phyloP scores from a whole-genome alignment of 2,113 vertebrate genomes.

The Hystrix cristata region DNA sequence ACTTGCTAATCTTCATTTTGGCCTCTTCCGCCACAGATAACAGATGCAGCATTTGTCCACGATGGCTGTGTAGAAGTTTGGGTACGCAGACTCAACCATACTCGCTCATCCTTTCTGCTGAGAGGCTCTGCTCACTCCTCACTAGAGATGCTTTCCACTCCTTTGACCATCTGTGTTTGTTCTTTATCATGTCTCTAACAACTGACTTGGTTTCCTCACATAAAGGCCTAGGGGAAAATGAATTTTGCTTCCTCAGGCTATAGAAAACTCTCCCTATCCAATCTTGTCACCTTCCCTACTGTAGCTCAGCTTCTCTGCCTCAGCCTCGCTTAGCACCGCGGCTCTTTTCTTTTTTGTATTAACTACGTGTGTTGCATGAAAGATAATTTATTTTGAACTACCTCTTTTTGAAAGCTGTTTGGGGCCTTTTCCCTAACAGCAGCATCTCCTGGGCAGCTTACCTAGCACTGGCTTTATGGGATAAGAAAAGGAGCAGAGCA shows the following conservation, averaged over 20 bases:
- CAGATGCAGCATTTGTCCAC: background rate
- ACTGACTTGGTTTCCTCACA: background rate
- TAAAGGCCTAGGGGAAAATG: background rate
- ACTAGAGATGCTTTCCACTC: background rate
- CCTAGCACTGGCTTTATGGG: background rate
- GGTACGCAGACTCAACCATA: background rate
- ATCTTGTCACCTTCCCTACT: background rate
- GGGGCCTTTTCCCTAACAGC: background rate
- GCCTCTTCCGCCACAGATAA: background rate
- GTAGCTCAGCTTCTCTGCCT: background rate
- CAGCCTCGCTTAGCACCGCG: background rate
- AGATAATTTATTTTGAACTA: background rate
- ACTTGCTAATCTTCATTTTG: background rate
- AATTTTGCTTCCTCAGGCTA: background rate
- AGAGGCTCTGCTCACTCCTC: background rate
- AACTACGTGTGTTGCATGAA: background rate
- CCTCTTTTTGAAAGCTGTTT: background rate
- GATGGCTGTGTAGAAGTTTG: background rate
- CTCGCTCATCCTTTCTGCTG: background rate
- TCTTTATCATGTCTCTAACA: background rate
- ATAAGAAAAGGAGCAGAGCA: background rate
- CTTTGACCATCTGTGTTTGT: background rate
- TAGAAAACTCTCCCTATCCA: accelerated
- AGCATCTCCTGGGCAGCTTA: background rate
- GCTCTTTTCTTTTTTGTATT: background rate